These are phyloP conservation scores for Pelecanus crispus DNA, from an alignment of 2,113 vertebrate genomes.

Conservation along the genomic window DNA sequence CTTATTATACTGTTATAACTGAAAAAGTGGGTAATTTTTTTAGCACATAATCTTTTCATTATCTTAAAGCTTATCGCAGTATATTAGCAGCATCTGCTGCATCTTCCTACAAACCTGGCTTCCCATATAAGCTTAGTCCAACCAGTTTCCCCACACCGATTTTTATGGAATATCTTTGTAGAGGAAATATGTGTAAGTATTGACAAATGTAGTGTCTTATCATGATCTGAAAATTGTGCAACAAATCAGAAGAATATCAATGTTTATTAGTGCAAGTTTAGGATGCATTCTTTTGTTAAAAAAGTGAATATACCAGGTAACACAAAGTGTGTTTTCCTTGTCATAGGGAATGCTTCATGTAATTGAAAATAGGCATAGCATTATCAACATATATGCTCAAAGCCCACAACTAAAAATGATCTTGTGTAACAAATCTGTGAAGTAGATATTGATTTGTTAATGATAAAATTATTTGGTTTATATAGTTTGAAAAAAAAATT, in stretches of 20 bases:
- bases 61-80: neutral
- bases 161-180: neutral
- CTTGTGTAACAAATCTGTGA: neutral
- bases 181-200: neutral
- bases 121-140: neutral
- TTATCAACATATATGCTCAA: neutral
- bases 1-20: neutral
- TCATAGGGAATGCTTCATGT: neutral
- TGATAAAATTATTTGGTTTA: neutral
- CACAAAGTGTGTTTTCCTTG: neutral
- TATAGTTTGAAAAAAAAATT: slow-evolving; percentile 7
- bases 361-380: neutral
- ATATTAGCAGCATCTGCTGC: neutral
- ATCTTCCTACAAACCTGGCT: neutral
- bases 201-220: neutral
- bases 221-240: neutral
- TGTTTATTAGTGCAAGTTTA: neutral
- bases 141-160: neutral
- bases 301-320: neutral
- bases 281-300: neutral
- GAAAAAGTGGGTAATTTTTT: neutral
- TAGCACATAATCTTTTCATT: neutral
- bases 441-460: neutral
- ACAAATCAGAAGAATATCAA: neutral
- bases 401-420: neutral